phyloP scores from a whole-genome alignment of 2,113 vertebrate species.

The Gymnogyps californianus region DNA sequence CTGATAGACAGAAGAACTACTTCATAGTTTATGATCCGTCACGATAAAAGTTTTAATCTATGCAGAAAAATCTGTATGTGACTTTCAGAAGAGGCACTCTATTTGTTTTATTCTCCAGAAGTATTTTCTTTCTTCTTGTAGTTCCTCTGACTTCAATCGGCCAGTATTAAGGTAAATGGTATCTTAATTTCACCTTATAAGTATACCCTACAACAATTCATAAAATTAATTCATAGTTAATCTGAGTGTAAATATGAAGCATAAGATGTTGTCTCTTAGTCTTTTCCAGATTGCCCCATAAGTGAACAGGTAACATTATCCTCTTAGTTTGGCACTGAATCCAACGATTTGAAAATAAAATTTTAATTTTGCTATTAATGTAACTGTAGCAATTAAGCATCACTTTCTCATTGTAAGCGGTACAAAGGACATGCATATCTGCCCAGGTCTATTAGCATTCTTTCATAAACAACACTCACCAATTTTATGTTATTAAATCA shows the following conservation, averaged over 20 bases:
- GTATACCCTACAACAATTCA: neutral
- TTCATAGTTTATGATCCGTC: neutral
- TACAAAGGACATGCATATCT: neutral
- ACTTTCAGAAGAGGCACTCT: neutral
- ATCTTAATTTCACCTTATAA: neutral
- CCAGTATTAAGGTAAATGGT: neutral
- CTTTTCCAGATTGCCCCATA: neutral
- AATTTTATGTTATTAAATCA: neutral
- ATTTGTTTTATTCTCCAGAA: neutral
- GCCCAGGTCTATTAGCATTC: neutral
- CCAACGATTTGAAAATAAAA: neutral
- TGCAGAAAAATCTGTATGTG: neutral
- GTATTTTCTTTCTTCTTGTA: neutral
- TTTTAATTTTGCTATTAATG: neutral
- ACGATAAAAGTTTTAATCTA: neutral
- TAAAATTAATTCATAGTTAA: neutral
- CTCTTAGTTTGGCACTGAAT: neutral
- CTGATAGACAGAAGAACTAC: neutral
- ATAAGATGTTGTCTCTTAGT: neutral
- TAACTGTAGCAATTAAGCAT: neutral
- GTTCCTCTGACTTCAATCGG: neutral
- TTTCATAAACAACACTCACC: neutral
- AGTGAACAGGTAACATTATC: neutral
- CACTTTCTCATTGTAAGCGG: neutral
- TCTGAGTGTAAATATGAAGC: neutral